Percentiles rank a stretch among this genome's conserved stretches.
Conservation (phyloP, 2,113 vertebrate genomes). For the Platysteira castanea region DNA sequence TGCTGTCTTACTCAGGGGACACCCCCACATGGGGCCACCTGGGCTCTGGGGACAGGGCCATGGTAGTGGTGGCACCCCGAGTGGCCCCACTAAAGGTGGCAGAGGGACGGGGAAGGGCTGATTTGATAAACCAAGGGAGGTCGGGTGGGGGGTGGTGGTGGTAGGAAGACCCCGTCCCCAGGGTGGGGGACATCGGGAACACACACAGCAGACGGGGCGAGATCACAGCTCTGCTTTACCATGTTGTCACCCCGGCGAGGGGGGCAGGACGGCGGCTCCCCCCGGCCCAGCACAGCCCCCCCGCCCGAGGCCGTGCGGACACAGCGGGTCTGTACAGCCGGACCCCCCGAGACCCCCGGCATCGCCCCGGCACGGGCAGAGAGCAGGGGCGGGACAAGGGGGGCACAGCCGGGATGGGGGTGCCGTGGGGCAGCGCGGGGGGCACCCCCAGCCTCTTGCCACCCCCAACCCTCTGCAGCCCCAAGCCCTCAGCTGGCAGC, state of each 20-base stretch:
- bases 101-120: background rate
- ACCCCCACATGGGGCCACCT: background rate
- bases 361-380: background rate
- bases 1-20: background rate
- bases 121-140: rapidly evolving
- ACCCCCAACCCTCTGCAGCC: background rate
- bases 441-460: background rate
- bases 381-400: background rate
- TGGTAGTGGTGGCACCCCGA: rapidly evolving
- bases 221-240: constrained; percentile 58
- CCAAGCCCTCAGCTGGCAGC: background rate
- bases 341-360: background rate
- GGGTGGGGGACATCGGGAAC: background rate
- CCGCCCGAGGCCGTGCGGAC: background rate
- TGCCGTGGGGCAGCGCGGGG: background rate
- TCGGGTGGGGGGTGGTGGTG: rapidly evolving
- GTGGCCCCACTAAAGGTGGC: background rate
- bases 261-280: background rate
- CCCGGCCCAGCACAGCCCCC: background rate
- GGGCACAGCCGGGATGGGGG: background rate
- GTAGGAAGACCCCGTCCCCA: background rate
- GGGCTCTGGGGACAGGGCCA: background rate
- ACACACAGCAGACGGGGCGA: constrained; percentile 15
- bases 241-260: background rate
- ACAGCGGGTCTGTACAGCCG: background rate